Evolutionary conservation across 1,140 invertebrate genomes (phyloP).

Genomic region (Cydia pomonella): DNA sequence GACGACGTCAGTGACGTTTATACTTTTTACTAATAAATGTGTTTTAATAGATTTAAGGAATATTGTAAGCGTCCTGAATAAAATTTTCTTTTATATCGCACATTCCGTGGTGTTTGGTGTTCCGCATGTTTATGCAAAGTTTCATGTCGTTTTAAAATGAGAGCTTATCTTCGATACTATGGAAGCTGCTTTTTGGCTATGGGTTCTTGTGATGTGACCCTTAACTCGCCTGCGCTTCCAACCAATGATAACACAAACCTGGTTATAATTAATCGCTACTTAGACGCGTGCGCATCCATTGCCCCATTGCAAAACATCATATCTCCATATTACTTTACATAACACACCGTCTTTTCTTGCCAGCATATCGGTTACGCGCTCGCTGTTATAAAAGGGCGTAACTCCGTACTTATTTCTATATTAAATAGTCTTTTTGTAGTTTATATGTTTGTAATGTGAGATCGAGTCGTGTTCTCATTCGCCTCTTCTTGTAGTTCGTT

Average conservation of each 20-base stretch:
- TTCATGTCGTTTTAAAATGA: too few relatives aligned
- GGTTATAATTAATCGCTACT: neutral
- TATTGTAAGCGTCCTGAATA: too few relatives aligned
- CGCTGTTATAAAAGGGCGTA: neutral
- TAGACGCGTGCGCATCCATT: neutral
- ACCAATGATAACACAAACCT: neutral
- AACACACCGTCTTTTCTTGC: neutral
- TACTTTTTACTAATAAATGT: too few relatives aligned
- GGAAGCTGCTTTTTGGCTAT: too few relatives aligned
- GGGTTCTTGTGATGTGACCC: too few relatives aligned
- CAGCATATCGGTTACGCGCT: neutral
- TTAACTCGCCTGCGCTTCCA: neutral
- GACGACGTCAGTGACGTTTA: too few relatives aligned
- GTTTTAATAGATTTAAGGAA: too few relatives aligned
- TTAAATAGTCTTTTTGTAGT: neutral
- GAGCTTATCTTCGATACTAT: too few relatives aligned
- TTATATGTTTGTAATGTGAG: neutral
- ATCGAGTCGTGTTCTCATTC: conserved; percentile 25
- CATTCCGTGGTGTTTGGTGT: too few relatives aligned
- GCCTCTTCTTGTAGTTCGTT: conserved; percentile 32
- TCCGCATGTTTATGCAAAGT: too few relatives aligned
- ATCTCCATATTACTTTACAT: neutral
- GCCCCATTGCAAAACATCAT: neutral
- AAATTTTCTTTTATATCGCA: too few relatives aligned
- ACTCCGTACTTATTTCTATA: neutral